Percentiles rank a stretch among this genome's conserved stretches.
These are phyloP conservation scores for Tetragonula carbonaria DNA, from an alignment of 2,888 invertebrate genomes.

Conservation along the genomic window DNA sequence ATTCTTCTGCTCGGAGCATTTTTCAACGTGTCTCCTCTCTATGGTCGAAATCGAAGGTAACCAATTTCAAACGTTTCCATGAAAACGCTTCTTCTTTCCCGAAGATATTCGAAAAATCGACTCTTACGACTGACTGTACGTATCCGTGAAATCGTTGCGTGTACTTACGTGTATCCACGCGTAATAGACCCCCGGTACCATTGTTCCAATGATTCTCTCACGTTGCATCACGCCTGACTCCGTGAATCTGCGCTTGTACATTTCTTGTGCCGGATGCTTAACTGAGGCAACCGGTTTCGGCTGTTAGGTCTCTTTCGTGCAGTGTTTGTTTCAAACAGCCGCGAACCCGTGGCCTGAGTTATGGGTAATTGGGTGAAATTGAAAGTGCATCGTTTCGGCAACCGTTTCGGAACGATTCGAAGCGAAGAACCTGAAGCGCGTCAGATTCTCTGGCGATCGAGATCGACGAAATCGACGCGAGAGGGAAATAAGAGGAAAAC, in stretches of 20 bases:
- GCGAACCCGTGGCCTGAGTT: constrained; percentile 6
- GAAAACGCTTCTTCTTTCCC: too few relatives aligned
- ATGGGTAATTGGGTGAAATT: constrained; percentile 11
- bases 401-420: not conserved
- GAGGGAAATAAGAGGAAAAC: too few relatives aligned
- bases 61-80: too few relatives aligned
- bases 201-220: constrained; percentile 63
- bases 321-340: not conserved
- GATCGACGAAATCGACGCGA: too few relatives aligned
- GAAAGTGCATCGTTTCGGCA: not conserved
- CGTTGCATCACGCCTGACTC: constrained; percentile 62
- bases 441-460: not conserved
- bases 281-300: constrained; percentile 40
- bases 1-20: too few relatives aligned
- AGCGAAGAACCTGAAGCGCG: not conserved
- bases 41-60: too few relatives aligned
- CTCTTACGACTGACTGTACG: not conserved
- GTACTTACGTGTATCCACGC: constrained; percentile 35
- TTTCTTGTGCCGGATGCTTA: constrained; percentile 41
- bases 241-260: constrained; percentile 49
- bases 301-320: constrained; percentile 29
- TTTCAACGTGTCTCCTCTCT: too few relatives aligned
- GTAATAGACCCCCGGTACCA: constrained; percentile 53
- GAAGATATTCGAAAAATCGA: too few relatives aligned
- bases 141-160: constrained; percentile 58